Evolutionary conservation across 2,888 invertebrate species (phyloP), one percentile per base, ranked within the genome.

Genomic region (Cacoxenus indagator): DNA sequence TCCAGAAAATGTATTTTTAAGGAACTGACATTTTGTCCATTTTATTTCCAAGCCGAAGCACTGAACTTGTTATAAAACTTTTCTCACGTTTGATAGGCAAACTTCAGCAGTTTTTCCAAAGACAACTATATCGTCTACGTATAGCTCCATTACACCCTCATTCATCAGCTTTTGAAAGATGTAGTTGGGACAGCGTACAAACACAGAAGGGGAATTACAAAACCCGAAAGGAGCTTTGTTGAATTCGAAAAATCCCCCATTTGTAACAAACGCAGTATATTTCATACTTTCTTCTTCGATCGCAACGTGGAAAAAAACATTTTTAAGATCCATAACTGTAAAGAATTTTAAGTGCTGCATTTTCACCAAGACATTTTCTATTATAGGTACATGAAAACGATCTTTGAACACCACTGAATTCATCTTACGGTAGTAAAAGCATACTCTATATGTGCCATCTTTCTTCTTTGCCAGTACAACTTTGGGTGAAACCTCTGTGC

Each of bases 341-440:
- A 45, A 45, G 17, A n/a, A 45, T 11, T 45, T 45, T 6, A 17
- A 14, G 45, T 9, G 3, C 45, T 45, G 45, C 45, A 45, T 45
- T 11, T 11, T 45, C 11, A 4, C 45, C 14, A 45, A 2, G 45
- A 45, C 45, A n/a, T 45, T 17, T n/a, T 45, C 37, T 6, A 55
- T 24, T 19, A 55, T 26, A 5, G 55, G 55, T 26, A 55, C 55
- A 22, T 19, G 22, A 27, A 55, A 55, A 4, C 55, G 14, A 24
- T 55, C 26, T 24, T 22, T 17, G 2, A 97, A 95, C 3, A 45
- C n/a, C 45, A 4, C 4, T 45, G 5, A 11, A 6, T 6, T 45
- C 45, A 45, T n/a, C 45, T 11, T 45, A 9, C 45, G 45, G 17
- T 5, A 45, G 45, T 45, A 14, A 5, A 45, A 4, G 17, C 45